A percentile compares a stretch with the other conserved stretches of the same genome.
Evolutionary conservation across 1,140 invertebrate genomes (phyloP).

Genomic region (Drosophila athabasca): DNA sequence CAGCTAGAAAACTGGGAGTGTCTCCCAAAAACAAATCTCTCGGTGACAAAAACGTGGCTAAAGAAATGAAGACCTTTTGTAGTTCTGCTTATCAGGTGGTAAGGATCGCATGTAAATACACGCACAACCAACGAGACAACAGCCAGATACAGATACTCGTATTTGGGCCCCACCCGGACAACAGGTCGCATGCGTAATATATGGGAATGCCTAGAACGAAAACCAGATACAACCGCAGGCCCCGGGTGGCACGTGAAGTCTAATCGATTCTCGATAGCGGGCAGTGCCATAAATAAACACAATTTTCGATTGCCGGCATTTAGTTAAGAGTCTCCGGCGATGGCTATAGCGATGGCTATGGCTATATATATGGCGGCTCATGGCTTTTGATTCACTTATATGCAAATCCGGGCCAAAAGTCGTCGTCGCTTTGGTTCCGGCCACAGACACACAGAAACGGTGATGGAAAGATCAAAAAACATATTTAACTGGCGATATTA

Average conservation of each 20-base stretch:
- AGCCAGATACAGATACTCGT: conserved; percentile 12
- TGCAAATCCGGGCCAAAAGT: conserved; percentile 62
- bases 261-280: conserved; percentile 30
- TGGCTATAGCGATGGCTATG: background rate
- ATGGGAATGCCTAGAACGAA: conserved; percentile 28
- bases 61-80: conserved; percentile 52
- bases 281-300: conserved; percentile 65
- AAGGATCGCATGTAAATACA: conserved; percentile 41
- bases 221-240: conserved; percentile 9
- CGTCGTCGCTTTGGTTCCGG: conserved; percentile 59
- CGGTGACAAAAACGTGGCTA: conserved; percentile 1
- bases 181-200: conserved; percentile 60
- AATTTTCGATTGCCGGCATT: conserved; percentile 69
- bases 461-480: conserved; percentile 41
- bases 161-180: conserved; percentile 36
- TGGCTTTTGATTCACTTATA: conserved; percentile 70
- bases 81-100: conserved; percentile 35
- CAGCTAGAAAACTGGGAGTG: conserved; percentile 63
- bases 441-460: conserved; percentile 34
- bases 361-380: conserved; percentile 59
- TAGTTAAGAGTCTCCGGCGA: conserved; percentile 44
- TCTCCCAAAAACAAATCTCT: conserved; percentile 1
- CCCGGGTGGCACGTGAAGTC: conserved; percentile 33
- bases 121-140: conserved; percentile 9
- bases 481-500: conserved; percentile 41